A percentile compares a stretch with the other conserved stretches of the same genome.
These are phyloP conservation scores for Drosophila melanosoma DNA, from an alignment of 2,888 invertebrate species.

Conservation along the genomic window DNA sequence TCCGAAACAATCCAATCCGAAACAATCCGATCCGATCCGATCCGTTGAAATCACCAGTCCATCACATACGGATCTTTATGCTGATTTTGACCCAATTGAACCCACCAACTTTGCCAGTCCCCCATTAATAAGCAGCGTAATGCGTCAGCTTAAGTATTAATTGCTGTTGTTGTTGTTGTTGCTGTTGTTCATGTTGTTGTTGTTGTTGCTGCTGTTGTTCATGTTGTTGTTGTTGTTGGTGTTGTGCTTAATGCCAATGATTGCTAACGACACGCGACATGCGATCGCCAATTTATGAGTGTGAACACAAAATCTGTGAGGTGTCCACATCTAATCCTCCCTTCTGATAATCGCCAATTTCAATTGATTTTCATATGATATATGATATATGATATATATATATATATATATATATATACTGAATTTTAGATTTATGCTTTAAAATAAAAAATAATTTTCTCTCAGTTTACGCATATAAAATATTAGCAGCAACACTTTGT, in stretches of 20 bases:
- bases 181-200: conserved; percentile 12
- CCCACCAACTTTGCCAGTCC: conserved; percentile 48
- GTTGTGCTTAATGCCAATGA: conserved; percentile 8
- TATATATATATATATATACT: not conserved
- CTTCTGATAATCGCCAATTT: not conserved
- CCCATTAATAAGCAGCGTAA: conserved; percentile 65
- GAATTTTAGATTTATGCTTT: not conserved
- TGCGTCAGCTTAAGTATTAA: conserved; percentile 50
- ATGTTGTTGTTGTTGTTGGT: conserved; percentile 18
- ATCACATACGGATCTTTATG: conserved; percentile 74
- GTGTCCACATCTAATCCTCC: not conserved
- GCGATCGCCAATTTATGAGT: conserved; percentile 23
- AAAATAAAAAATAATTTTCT: no score
- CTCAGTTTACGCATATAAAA: no score
- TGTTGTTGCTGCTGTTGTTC: not conserved
- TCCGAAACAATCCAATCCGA: conserved; percentile 30
- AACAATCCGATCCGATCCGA: conserved; percentile 36
- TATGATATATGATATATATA: not conserved
- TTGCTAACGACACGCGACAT: conserved; percentile 45
- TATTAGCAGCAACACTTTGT: no score
- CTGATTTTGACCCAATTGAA: conserved; percentile 81
- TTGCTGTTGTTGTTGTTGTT: conserved; percentile 28
- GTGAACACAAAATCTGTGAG: conserved; percentile 15
- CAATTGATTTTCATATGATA: not conserved
- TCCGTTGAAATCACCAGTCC: conserved; percentile 66